phyloP scores from a whole-genome alignment of 2,113 vertebrate species.

The Poecile atricapillus region DNA sequence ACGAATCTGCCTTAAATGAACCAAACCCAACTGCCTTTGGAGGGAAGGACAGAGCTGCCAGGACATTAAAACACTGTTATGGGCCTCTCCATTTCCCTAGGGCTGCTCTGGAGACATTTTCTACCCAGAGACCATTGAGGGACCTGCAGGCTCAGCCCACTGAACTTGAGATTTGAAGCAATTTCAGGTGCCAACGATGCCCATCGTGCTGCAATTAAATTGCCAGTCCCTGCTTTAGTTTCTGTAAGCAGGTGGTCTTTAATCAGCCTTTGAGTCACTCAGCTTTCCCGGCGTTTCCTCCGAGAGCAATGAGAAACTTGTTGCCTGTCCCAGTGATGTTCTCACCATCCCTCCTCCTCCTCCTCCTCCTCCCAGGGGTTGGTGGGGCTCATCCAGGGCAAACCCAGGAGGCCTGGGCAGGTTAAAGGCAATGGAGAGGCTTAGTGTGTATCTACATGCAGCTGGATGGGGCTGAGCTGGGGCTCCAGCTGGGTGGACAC shows the following conservation, averaged over 20 bases:
- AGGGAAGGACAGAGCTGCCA: background rate
- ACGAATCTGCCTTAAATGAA: conserved; percentile 5
- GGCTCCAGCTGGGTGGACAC: background rate
- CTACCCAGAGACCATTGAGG: background rate
- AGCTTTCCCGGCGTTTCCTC: background rate
- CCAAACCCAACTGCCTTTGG: background rate
- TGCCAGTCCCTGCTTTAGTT: background rate
- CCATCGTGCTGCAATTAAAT: conserved; percentile 25
- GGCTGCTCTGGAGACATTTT: background rate
- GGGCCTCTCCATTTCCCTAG: background rate
- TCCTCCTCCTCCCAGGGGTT: background rate
- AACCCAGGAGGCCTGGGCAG: background rate
- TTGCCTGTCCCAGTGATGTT: background rate
- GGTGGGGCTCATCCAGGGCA: background rate
- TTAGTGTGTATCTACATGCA: fast-evolving
- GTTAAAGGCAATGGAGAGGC: background rate
- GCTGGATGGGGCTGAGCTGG: background rate
- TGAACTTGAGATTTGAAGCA: background rate
- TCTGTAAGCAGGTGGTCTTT: conserved; percentile 30
- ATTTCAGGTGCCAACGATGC: conserved; percentile 44
- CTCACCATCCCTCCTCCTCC: background rate
- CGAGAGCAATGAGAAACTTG: background rate
- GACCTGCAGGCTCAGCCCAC: background rate
- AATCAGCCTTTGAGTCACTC: background rate
- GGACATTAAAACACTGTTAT: background rate